Evolutionary conservation across 1,140 invertebrate species (phyloP).

Genomic region (Acromyrmex echinatior): DNA sequence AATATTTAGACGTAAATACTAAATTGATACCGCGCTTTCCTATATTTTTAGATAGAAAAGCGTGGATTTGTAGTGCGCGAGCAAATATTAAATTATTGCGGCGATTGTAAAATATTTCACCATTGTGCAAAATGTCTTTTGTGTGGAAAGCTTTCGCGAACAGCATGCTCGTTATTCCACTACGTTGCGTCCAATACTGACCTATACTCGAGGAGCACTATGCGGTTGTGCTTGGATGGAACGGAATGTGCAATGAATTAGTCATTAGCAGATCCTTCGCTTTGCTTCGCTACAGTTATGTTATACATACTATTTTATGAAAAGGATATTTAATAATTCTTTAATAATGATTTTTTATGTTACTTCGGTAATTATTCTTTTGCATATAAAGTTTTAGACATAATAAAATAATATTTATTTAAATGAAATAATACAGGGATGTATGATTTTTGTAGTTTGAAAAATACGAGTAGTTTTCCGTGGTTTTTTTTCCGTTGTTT

Average conservation of each 20-base stretch:
- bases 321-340: not conserved
- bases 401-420: not conserved
- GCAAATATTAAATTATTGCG: slow-evolving; percentile 1
- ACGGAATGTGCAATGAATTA: slow-evolving; percentile 56
- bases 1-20: slow-evolving; percentile 54
- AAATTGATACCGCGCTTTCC: slow-evolving; percentile 14
- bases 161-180: slow-evolving; percentile 45
- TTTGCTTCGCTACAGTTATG: not conserved
- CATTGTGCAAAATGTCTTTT: slow-evolving; percentile 35
- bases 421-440: not conserved
- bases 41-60: not conserved
- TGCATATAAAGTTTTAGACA: not conserved
- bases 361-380: not conserved
- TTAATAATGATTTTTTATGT: not conserved
- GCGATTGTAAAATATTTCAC: slow-evolving; percentile 13
- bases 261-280: slow-evolving; percentile 47
- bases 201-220: slow-evolving; percentile 21
- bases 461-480: too few relatives aligned
- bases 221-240: slow-evolving; percentile 27
- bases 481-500: too few relatives aligned
- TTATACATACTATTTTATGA: not conserved
- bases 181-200: slow-evolving; percentile 41
- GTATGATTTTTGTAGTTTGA: too few relatives aligned
- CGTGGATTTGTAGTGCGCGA: not conserved
- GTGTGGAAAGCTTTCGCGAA: slow-evolving; percentile 9